Evolutionary conservation across 2,113 vertebrate genomes (phyloP).

Genomic region (Toxostoma redivivum): DNA sequence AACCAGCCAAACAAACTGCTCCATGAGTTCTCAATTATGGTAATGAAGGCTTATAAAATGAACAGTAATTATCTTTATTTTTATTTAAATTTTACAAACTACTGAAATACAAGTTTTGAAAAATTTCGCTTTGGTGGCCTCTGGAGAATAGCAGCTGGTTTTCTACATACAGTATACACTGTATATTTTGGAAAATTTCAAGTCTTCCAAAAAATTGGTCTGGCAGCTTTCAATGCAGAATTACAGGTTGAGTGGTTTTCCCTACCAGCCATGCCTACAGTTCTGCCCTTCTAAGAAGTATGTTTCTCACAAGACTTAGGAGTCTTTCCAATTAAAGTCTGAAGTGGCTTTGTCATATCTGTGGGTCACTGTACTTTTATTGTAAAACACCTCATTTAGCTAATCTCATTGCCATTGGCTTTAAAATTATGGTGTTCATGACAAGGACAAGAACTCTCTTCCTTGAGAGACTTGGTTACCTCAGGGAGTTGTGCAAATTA

Average conservation of each 20-base stretch:
- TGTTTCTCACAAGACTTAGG: not conserved
- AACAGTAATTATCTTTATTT: conserved; percentile 28
- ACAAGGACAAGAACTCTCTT: not conserved
- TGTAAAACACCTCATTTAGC: not conserved
- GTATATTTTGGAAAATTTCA: conserved; percentile 46
- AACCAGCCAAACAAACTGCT: not conserved
- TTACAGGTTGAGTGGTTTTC: not conserved
- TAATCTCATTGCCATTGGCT: not conserved
- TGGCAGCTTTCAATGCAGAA: not conserved
- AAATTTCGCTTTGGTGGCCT: not conserved
- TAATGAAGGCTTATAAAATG: conserved; percentile 18
- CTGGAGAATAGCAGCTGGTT: not conserved
- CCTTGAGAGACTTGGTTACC: not conserved
- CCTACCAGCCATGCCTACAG: not conserved
- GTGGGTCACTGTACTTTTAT: not conserved
- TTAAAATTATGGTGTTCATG: not conserved
- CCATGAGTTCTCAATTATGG: not conserved
- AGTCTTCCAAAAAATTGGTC: conserved; percentile 10
- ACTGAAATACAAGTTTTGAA: conserved; percentile 30
- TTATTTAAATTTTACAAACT: conserved; percentile 29
- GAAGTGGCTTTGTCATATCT: not conserved
- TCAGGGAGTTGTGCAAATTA: not conserved
- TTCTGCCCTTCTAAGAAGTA: not conserved
- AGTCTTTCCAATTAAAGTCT: not conserved
- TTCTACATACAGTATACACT: not conserved